phyloP scores from a whole-genome alignment of 2,888 invertebrate genomes.

The Thera obeliscata region DNA sequence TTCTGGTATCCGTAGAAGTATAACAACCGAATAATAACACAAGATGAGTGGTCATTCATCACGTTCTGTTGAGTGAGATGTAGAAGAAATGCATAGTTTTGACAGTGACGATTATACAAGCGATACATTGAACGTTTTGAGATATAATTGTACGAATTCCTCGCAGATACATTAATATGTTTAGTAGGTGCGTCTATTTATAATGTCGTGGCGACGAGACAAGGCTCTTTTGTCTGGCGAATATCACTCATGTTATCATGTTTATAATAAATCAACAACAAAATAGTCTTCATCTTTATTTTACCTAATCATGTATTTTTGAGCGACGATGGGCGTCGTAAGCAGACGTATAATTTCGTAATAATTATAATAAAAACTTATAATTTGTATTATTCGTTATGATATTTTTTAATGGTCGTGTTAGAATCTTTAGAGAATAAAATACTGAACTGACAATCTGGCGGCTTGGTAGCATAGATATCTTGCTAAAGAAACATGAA shows the following conservation, averaged over 20 bases:
- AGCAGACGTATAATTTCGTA: no score
- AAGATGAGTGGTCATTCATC: not conserved
- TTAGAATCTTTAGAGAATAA: not conserved
- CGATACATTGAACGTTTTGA: slow-evolving; percentile 5
- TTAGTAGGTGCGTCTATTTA: slow-evolving; percentile 69
- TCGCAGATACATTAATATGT: slow-evolving; percentile 46
- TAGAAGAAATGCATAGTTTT: not conserved
- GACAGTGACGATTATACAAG: not conserved
- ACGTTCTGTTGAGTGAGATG: not conserved
- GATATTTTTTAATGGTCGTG: no score
- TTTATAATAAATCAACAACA: not conserved
- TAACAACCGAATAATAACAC: not conserved
- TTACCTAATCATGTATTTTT: not conserved
- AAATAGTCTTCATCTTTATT: not conserved
- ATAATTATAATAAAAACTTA: no score
- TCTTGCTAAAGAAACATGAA: slow-evolving; percentile 37
- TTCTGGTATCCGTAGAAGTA: not conserved
- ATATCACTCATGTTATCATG: not conserved
- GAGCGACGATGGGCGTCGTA: no score
- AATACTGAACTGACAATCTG: slow-evolving; percentile 1
- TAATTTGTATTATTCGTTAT: no score
- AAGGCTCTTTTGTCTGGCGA: not conserved
- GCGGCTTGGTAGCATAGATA: slow-evolving; percentile 3
- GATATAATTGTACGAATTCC: slow-evolving; percentile 3
- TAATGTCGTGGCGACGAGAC: slow-evolving; percentile 55